Percentiles rank a stretch among this genome's conserved stretches.
These are phyloP conservation scores for Euzophera pinguis DNA, from an alignment of 2,888 invertebrate species.

Conservation along the genomic window DNA sequence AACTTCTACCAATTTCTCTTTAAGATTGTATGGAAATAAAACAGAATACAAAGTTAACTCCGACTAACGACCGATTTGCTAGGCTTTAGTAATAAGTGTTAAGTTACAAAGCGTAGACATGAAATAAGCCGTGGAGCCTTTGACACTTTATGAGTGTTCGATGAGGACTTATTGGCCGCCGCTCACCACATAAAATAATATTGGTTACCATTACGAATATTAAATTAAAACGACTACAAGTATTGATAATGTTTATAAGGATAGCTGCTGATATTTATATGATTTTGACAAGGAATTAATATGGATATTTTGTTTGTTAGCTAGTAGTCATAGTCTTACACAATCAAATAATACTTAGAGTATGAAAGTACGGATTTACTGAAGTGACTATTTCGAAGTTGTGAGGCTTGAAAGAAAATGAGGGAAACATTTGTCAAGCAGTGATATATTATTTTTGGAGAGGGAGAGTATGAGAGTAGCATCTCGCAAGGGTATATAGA, in stretches of 20 bases:
- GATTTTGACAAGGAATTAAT: conserved; percentile 8
- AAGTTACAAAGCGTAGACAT: conserved; percentile 41
- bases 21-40: not conserved
- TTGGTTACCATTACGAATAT: conserved; percentile 27
- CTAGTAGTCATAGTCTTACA: not conserved
- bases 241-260: conserved; percentile 4
- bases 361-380: too few relatives aligned
- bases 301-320: not conserved
- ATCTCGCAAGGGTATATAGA: too few relatives aligned
- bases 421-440: too few relatives aligned
- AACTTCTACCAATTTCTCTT: too few relatives aligned
- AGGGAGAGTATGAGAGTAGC: too few relatives aligned
- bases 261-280: conserved; percentile 8
- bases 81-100: conserved; percentile 44
- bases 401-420: too few relatives aligned
- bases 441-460: too few relatives aligned
- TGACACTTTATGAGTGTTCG: conserved; percentile 44
- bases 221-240: conserved; percentile 19
- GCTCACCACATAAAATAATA: conserved; percentile 37
- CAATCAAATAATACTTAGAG: too few relatives aligned
- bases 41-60: not conserved
- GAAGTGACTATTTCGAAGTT: too few relatives aligned
- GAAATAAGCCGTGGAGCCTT: conserved; percentile 37
- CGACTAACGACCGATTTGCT: conserved; percentile 31
- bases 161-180: conserved; percentile 45